Percentiles rank a stretch among this genome's conserved stretches.
Conservation (phyloP, 2,888 invertebrate genomes). For the Gonocerus acuteangulatus region DNA sequence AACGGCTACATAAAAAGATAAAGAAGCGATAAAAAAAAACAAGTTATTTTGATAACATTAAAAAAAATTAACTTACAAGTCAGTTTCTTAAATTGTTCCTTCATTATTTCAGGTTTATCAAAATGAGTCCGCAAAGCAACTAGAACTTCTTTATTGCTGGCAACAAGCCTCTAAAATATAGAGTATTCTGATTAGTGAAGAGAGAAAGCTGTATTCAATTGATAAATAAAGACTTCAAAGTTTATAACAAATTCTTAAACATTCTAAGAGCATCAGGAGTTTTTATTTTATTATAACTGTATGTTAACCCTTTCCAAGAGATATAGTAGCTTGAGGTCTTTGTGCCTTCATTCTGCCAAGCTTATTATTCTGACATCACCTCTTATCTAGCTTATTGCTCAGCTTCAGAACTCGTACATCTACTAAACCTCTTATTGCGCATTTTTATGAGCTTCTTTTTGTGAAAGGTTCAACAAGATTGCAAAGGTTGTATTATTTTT, state of each 20-base stretch:
- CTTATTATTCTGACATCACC: no score
- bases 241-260: not conserved
- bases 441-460: no score
- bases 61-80: constrained; percentile 48
- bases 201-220: not conserved
- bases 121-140: constrained; percentile 88
- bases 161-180: constrained; percentile 63
- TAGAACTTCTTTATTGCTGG: constrained; percentile 85
- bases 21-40: not conserved
- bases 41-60: not conserved
- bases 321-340: no score
- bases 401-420: no score
- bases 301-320: no score
- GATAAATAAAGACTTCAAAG: not conserved
- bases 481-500: no score
- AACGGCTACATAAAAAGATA: constrained; percentile 52
- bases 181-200: constrained; percentile 26
- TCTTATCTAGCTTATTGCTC: no score
- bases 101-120: constrained; percentile 97
- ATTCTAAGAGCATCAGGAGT: no score
- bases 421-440: no score
- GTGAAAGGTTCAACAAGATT: no score
- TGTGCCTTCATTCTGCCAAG: no score
- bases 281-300: no score
- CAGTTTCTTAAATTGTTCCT: constrained; percentile 83